Percentiles rank a stretch among this genome's conserved stretches.
Evolutionary conservation across 2,797 vertebrate genomes (phyloP).

Genomic region (Chaenodraco wilsoni): DNA sequence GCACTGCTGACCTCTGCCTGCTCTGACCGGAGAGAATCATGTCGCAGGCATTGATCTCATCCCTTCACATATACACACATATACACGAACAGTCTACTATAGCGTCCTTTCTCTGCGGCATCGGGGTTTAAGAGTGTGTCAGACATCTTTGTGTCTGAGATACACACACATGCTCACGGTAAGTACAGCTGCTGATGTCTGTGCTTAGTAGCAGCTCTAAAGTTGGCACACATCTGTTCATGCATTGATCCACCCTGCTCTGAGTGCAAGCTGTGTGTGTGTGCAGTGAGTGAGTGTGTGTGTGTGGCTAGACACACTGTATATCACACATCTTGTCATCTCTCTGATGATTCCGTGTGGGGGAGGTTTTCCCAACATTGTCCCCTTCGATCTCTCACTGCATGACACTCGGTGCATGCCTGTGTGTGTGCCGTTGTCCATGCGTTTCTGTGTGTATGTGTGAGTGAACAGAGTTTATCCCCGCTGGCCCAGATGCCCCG

Average conservation of each 20-base stretch:
- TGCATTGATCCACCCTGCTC: slow-evolving; percentile 82
- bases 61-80: background rate
- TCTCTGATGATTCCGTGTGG: slow-evolving; percentile 35
- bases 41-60: slow-evolving; percentile 12
- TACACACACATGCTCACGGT: slow-evolving; percentile 13
- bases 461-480: slow-evolving; percentile 77
- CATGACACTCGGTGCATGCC: slow-evolving; percentile 34
- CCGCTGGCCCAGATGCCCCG: slow-evolving; percentile 72
- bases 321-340: slow-evolving; percentile 40
- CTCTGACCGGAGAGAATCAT: slow-evolving; percentile 13
- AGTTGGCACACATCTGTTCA: slow-evolving; percentile 79
- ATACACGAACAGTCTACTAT: background rate
- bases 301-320: slow-evolving; percentile 21
- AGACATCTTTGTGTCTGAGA: slow-evolving; percentile 40
- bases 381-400: slow-evolving; percentile 52
- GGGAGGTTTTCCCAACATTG: slow-evolving; percentile 51
- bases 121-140: slow-evolving; percentile 14
- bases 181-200: slow-evolving; percentile 51
- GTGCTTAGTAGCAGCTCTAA: slow-evolving; percentile 48
- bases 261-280: slow-evolving; percentile 45
- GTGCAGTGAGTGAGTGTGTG: slow-evolving; percentile 29
- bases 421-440: slow-evolving; percentile 12
- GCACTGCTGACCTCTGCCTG: slow-evolving; percentile 38
- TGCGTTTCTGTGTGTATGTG: slow-evolving; percentile 37
- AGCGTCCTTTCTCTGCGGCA: background rate